phyloP scores from a whole-genome alignment of 2,888 invertebrate genomes.

The Melieria picta region DNA sequence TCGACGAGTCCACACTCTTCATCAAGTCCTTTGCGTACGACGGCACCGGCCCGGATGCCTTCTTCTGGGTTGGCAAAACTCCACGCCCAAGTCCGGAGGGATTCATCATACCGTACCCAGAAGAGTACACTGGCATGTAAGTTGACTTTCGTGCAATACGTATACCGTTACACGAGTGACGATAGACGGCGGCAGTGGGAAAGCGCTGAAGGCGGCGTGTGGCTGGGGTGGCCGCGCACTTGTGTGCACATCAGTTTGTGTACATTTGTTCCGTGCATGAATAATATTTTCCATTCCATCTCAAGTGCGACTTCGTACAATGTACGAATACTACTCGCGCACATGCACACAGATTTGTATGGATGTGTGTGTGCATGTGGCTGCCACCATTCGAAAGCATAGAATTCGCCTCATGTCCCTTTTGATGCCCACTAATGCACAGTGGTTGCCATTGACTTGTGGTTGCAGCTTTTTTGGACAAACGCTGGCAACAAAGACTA shows the following conservation, averaged over 20 bases:
- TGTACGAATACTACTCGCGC: too few relatives aligned
- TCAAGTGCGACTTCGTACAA: too few relatives aligned
- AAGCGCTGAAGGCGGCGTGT: too few relatives aligned
- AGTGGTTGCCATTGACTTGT: not conserved
- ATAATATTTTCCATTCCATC: too few relatives aligned
- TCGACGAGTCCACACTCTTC: constrained; percentile 88
- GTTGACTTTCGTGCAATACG: constrained; percentile 50
- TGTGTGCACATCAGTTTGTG: too few relatives aligned
- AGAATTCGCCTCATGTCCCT: not conserved
- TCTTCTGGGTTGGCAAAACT: constrained; percentile 90
- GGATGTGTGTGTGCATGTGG: too few relatives aligned
- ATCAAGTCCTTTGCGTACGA: constrained; percentile 89
- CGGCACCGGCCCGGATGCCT: constrained; percentile 87
- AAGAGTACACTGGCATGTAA: constrained; percentile 83
- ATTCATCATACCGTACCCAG: constrained; percentile 86
- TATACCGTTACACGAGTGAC: not conserved
- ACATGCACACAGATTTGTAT: too few relatives aligned
- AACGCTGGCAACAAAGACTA: not conserved
- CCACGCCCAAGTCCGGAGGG: constrained; percentile 84
- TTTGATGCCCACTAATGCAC: not conserved
- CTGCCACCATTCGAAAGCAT: too few relatives aligned
- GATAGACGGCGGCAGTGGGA: too few relatives aligned
- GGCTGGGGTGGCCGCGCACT: too few relatives aligned
- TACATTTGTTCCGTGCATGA: too few relatives aligned
- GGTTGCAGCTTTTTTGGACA: not conserved